Conservation (phyloP, 2,888 invertebrate species). For the Unio delphinus region DNA sequence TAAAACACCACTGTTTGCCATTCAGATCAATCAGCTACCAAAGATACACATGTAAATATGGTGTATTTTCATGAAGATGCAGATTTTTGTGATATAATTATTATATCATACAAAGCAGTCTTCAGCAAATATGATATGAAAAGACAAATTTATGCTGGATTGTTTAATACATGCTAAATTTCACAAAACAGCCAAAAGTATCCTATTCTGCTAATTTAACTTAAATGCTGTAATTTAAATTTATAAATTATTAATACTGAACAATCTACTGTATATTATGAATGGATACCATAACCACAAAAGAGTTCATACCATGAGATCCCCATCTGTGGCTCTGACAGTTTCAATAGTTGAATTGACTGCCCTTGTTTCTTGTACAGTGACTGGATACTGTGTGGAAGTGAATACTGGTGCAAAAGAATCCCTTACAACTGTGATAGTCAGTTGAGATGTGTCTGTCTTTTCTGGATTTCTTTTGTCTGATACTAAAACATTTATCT, state of each 20-base stretch:
- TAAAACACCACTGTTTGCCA: too few species aligned
- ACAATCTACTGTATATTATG: neutral
- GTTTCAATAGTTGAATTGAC: constrained; percentile 21
- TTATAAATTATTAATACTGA: neutral
- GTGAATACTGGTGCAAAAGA: constrained; percentile 30
- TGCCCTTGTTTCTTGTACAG: constrained; percentile 34
- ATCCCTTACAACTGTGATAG: constrained; percentile 49
- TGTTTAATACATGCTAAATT: too few species aligned
- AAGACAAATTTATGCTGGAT: too few species aligned
- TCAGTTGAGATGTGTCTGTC: constrained; percentile 34
- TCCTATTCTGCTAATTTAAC: too few species aligned
- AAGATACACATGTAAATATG: too few species aligned
- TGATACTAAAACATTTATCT: constrained; percentile 42
- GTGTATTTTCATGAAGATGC: too few species aligned
- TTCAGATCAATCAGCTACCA: too few species aligned
- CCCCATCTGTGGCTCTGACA: constrained; percentile 42
- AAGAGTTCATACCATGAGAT: constrained; percentile 32
- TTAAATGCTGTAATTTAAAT: too few species aligned
- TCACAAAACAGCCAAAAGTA: too few species aligned
- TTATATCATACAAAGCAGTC: too few species aligned
- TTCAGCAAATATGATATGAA: too few species aligned
- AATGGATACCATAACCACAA: neutral
- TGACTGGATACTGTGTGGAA: constrained; percentile 14
- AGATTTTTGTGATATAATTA: too few species aligned
- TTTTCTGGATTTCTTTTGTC: constrained; percentile 53